phyloP scores from a whole-genome alignment of 2,797 vertebrate species.

The Gallinago solitaria region DNA sequence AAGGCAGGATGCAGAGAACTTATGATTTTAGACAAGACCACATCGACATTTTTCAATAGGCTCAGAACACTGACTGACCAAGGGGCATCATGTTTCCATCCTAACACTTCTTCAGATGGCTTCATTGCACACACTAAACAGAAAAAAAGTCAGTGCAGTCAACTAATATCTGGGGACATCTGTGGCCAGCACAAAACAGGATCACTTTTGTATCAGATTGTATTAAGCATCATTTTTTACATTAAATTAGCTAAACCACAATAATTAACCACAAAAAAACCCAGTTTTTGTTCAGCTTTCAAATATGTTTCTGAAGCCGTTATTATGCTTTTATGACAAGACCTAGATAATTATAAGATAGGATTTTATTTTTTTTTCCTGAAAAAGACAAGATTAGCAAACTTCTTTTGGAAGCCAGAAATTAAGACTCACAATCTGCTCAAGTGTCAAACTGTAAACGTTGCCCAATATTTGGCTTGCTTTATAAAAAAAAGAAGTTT shows the following conservation, averaged over 20 bases:
- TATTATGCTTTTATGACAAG: slow-evolving; percentile 25
- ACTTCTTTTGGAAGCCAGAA: slow-evolving; percentile 7
- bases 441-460: neutral
- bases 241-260: slow-evolving; percentile 1
- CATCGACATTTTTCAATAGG: neutral
- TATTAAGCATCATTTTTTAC: neutral
- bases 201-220: neutral
- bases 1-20: neutral
- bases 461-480: neutral
- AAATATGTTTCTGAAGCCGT: neutral
- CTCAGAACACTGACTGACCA: neutral
- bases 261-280: neutral
- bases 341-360: slow-evolving; percentile 5
- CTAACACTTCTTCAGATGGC: neutral
- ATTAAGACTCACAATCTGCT: slow-evolving; percentile 15
- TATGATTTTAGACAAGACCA: neutral
- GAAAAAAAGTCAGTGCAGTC: neutral
- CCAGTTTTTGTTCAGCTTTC: slow-evolving; percentile 36
- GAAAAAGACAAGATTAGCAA: slow-evolving; percentile 30
- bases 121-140: neutral
- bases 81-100: neutral
- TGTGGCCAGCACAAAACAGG: neutral
- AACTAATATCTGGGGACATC: neutral
- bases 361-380: neutral
- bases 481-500: neutral